Conservation (phyloP, 2,888 invertebrate species). For the Dicyrtomina minuta region DNA sequence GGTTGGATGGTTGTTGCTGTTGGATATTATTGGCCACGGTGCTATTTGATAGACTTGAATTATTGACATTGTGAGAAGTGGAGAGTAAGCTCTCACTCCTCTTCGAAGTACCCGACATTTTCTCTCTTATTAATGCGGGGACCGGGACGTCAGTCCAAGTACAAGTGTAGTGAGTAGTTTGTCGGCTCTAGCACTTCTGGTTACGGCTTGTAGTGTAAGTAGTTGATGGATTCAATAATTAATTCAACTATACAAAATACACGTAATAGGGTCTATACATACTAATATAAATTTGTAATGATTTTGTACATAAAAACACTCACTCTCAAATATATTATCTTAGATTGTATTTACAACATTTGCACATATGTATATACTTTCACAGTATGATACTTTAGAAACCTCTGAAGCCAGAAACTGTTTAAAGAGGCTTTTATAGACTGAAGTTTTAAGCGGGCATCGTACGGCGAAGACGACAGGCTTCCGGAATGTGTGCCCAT, state of each 20-base stretch:
- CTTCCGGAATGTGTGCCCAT: background rate
- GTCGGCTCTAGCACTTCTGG: too few relatives aligned
- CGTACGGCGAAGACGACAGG: too few relatives aligned
- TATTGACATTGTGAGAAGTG: conserved; percentile 14
- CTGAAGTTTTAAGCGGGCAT: conserved; percentile 27
- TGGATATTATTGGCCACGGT: conserved; percentile 4
- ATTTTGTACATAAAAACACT: too few relatives aligned
- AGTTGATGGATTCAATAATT: conserved; percentile 7
- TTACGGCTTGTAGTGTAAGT: too few relatives aligned
- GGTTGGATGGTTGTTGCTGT: conserved; percentile 19
- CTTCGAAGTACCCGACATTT: conserved; percentile 12
- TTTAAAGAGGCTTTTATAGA: too few relatives aligned
- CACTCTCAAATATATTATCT: too few relatives aligned
- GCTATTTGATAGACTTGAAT: background rate
- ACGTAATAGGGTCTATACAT: too few relatives aligned
- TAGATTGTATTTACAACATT: too few relatives aligned
- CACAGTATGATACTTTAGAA: too few relatives aligned
- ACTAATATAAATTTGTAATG: background rate
- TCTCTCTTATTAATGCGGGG: background rate
- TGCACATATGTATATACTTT: too few relatives aligned
- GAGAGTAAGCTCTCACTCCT: conserved; percentile 5
- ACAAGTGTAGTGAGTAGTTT: too few relatives aligned
- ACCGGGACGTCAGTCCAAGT: background rate
- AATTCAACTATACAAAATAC: background rate
- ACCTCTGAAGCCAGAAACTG: too few relatives aligned